Evolutionary conservation across 2,113 vertebrate species (phyloP).

Genomic region (Eolophus roseicapilla): DNA sequence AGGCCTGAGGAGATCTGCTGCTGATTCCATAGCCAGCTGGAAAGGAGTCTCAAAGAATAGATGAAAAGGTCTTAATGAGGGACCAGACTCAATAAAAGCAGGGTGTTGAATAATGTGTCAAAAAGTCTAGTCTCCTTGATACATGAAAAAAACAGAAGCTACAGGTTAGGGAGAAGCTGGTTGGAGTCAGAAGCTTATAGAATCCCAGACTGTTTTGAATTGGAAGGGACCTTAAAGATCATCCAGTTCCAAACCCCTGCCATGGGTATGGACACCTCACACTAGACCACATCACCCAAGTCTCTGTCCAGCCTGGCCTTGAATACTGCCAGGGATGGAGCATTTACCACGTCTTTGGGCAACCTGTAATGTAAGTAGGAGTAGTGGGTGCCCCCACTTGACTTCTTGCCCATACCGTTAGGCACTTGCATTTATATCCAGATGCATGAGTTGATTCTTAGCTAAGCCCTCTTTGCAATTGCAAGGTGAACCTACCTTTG

Average conservation of each 20-base stretch:
- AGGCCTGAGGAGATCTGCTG: neutral
- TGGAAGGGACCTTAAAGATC: neutral
- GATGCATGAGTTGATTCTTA: neutral
- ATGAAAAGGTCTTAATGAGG: neutral
- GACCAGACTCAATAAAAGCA: neutral
- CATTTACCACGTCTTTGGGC: neutral
- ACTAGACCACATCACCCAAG: neutral
- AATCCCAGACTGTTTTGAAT: neutral
- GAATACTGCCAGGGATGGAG: neutral
- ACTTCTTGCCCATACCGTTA: neutral
- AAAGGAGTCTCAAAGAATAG: neutral
- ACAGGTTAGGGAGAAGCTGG: neutral
- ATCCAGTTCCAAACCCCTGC: neutral
- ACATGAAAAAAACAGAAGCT: neutral
- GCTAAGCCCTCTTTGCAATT: neutral
- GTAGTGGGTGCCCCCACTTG: neutral
- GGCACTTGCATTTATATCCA: neutral
- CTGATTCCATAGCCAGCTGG: neutral
- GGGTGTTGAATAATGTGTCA: fast-evolving
- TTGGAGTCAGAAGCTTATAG: neutral
- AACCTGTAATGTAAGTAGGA: neutral
- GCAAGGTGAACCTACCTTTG: neutral
- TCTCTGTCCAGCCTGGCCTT: neutral
- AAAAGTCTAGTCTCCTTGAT: neutral
- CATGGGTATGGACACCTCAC: neutral